Evolutionary conservation across 2,888 invertebrate species (phyloP).

Genomic region (Oscheius sp.): DNA sequence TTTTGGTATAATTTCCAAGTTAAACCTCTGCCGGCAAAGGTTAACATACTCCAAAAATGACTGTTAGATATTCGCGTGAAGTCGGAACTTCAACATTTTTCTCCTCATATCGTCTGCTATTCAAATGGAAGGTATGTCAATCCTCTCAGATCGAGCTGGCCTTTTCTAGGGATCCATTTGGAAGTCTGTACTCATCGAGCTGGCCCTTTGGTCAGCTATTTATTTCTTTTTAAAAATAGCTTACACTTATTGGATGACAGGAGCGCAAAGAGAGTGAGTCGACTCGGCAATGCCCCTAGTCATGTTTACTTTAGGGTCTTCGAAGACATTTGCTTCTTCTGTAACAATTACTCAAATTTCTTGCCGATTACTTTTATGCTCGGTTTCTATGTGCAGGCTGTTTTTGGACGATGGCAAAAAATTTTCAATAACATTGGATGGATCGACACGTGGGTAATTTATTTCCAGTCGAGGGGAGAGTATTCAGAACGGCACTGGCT

Average conservation of each 20-base stretch:
- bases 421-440: constrained; percentile 70
- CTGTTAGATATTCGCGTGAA: constrained; percentile 70
- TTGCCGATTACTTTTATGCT: constrained; percentile 70
- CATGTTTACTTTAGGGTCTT: constrained; percentile 53
- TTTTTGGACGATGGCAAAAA: constrained; percentile 63
- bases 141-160: neutral
- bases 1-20: too few relatives aligned
- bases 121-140: constrained; percentile 64
- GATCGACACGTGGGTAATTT: constrained; percentile 65
- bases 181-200: constrained; percentile 62
- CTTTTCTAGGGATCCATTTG: constrained; percentile 55
- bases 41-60: constrained; percentile 52
- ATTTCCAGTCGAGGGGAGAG: neutral
- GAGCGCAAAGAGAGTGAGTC: constrained; percentile 57
- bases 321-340: constrained; percentile 68
- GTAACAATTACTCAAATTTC: constrained; percentile 67
- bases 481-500: constrained; percentile 16
- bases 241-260: constrained; percentile 52
- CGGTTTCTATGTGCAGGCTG: constrained; percentile 70
- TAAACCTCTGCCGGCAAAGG: too few relatives aligned
- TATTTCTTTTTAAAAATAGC: constrained; percentile 53
- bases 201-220: constrained; percentile 58
- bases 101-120: constrained; percentile 62
- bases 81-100: constrained; percentile 68
- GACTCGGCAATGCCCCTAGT: neutral